Evolutionary conservation across 92 coral and sea anemone genomes (phyloP).

Genomic region (Bergia sp.): DNA sequence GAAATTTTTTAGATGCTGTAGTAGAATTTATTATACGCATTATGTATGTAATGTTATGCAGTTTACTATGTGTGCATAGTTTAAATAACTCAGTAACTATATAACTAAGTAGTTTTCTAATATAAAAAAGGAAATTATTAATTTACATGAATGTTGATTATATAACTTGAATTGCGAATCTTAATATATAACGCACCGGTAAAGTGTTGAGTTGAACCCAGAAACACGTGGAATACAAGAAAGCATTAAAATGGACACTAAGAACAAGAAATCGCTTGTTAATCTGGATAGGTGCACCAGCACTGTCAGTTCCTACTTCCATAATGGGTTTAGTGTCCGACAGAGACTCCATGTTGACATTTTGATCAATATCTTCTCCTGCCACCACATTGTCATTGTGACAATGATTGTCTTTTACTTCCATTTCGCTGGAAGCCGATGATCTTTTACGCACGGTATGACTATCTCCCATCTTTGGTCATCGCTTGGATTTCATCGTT

Average conservation of each 20-base stretch:
- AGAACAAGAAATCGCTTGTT: constrained; percentile 66
- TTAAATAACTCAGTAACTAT: too few species aligned
- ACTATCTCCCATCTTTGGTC: constrained; percentile 27
- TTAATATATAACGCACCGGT: constrained; percentile 66
- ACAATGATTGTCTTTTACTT: not conserved
- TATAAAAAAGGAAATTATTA: too few species aligned
- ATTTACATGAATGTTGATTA: too few species aligned
- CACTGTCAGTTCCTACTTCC: not conserved
- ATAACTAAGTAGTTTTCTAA: too few species aligned
- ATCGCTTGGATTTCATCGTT: constrained; percentile 25
- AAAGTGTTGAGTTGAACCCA: constrained; percentile 94
- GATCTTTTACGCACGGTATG: constrained; percentile 1
- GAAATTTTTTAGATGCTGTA: too few species aligned
- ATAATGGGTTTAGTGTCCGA: too few species aligned
- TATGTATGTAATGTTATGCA: too few species aligned
- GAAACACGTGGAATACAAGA: constrained; percentile 84
- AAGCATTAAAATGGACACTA: constrained; percentile 84
- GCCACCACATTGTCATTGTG: too few species aligned
- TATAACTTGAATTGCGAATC: too few species aligned
- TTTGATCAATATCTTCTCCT: not conserved
- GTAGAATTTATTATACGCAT: too few species aligned
- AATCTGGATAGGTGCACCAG: not conserved
- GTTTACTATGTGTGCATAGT: too few species aligned
- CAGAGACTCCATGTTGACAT: too few species aligned
- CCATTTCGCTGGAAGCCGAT: constrained; percentile 6